Conservation (phyloP, 2,113 vertebrate genomes). For the Catagonus wagneri region DNA sequence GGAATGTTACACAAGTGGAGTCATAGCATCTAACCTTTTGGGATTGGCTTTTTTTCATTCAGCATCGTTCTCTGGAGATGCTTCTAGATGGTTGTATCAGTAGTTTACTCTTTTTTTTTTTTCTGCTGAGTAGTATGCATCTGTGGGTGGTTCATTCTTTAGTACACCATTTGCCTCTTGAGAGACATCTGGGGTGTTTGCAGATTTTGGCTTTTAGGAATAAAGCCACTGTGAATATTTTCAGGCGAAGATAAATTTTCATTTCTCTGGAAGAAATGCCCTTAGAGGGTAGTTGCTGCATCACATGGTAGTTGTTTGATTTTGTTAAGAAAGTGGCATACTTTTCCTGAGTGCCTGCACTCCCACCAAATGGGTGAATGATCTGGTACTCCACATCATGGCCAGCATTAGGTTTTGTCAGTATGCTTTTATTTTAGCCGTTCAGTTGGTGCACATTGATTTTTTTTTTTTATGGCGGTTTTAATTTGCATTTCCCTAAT, state of each 20-base stretch:
- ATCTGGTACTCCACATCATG: background rate
- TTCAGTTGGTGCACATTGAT: background rate
- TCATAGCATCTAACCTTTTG: background rate
- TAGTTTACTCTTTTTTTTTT: background rate
- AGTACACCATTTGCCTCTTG: background rate
- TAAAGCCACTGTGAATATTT: background rate
- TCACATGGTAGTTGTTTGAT: background rate
- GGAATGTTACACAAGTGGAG: background rate
- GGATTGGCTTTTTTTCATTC: background rate
- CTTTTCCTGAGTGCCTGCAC: background rate
- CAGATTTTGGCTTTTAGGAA: background rate
- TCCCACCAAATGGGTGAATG: background rate
- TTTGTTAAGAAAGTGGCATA: background rate
- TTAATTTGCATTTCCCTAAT: background rate
- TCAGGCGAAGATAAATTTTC: background rate
- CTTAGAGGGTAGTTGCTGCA: background rate
- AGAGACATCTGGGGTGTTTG: background rate
- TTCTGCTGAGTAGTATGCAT: background rate
- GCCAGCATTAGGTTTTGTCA: background rate
- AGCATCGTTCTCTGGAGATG: background rate
- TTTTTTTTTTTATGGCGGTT: background rate
- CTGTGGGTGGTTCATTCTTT: no score
- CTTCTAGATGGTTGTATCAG: accelerated
- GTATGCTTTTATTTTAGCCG: background rate
- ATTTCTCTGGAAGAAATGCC: background rate